Evolutionary conservation across 2,113 vertebrate species (phyloP), one percentile per base, ranked within the genome.

Genomic region (Albula goreensis): DNA sequence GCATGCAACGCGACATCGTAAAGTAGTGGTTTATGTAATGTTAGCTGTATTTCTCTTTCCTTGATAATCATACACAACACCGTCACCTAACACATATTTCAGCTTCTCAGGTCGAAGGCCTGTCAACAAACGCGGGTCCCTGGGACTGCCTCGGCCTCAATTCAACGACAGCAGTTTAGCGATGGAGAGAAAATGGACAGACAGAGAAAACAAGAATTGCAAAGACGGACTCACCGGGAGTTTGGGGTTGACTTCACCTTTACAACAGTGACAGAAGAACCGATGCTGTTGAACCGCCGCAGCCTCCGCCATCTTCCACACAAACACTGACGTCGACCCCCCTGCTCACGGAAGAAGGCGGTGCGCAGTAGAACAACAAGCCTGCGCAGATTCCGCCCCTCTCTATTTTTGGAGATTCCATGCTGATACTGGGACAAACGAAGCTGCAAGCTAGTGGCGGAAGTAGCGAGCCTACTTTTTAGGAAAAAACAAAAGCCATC

Each of bases 201-300:
- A 50, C 2, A 48, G 12, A 50, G 31, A 51, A 22, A 31, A 25
- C 5, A 10, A 31, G n/a, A 25, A 74, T 0, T 19, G 9, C 70
- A 9, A 31, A 22, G 10, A 25, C 50, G 8, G 49, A 85, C 97
- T 97, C 93, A 99, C 98, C 97, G 98, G 98, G 83, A 99, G 96
- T 92, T 99, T 99, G 88, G 98, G 97, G 94, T 95, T 97, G 90
- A 99, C 97, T 95, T 99, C 97, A 89, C 97, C 98, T 93, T 98
- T 99, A 95, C 98, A 99, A 93, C 97, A 97, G 95, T 99, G 98
- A 94, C 98, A 99, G 95, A 99, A 99, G 93, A 99, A 99, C 17
- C 98, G 97, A 96, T 98, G 98, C 89, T 96, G 97, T 91, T 97
- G 88, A 80, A 98, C 96, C 85, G 97, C 95, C 84, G 97, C 96